Base-by-base conservation (phyloP, 2,797 vertebrate genomes). In the Notolabrus celidotus region DNA sequence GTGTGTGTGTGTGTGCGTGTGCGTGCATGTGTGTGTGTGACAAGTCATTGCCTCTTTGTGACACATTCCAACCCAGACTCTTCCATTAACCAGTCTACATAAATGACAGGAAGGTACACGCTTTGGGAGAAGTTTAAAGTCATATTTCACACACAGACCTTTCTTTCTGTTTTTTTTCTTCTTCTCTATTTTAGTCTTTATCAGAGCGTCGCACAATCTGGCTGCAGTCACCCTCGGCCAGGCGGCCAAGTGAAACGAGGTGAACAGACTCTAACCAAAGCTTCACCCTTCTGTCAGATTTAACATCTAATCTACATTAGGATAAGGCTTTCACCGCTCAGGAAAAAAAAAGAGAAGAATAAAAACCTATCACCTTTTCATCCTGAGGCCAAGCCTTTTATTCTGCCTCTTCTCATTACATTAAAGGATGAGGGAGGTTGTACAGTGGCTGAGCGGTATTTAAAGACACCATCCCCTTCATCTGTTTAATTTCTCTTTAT, bases 231-330 rank as follows among this genome's bases (percentile, higher is more conserved):
- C 64, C 81, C 74, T 84, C 49, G n/a, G 43, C 33, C 31, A 15
- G 69, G 52, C 65, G 69, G 52, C 65, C 76, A 73, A 86, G 86
- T 86, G 78, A 88, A 88, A 89, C 51, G 80, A 93, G 86, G 88
- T 82, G 83, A 89, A 80, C 86, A 77, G 49, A 62, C 81, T 80
- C 84, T 52, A 67, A 79, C 63, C 71, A 77, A 82, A 84, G 88
- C 89, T 79, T 85, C 74, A 65, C 34, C 86, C 84, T 91, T 87
- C 81, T 85, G 78, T 89, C 80, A 90, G 89, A 88, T 90, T 91
- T 91, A 88, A 74, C 86, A 89, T 91, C 90, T 92, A 90, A 93
- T 93, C 92, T 91, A 89, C 92, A 92, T 93, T 93, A 93, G 91
- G 85, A 88, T 83, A 90, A 92, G 92, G 87, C 89, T 91, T 89